Evolutionary conservation across 2,113 vertebrate genomes (phyloP).

Genomic region (Perca schrenkii): DNA sequence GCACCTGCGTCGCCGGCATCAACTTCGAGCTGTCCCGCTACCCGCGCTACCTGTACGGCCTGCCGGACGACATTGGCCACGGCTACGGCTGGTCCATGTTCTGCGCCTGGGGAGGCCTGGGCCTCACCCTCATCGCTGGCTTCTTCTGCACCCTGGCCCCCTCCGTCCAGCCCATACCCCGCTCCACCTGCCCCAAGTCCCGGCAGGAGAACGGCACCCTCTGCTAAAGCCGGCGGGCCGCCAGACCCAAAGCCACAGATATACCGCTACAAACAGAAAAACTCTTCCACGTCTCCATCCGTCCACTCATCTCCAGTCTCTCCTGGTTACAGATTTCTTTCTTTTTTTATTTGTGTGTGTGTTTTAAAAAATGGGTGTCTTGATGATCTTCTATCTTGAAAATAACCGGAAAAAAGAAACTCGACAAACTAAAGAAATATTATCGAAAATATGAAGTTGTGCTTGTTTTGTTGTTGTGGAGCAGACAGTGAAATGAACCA

Average conservation of each 20-base stretch:
- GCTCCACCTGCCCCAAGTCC: slow-evolving; percentile 96
- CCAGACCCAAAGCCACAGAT: slow-evolving; percentile 24
- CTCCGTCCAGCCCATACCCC: slow-evolving; percentile 95
- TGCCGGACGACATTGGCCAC: slow-evolving; percentile 96
- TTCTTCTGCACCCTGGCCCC: slow-evolving; percentile 99
- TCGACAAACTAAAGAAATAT: slow-evolving; percentile 61
- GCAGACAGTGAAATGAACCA: slow-evolving; percentile 38
- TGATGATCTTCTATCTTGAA: slow-evolving; percentile 72
- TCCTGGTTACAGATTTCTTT: slow-evolving; percentile 59
- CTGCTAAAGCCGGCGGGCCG: slow-evolving; percentile 85
- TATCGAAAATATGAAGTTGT: slow-evolving; percentile 57
- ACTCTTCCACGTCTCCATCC: slow-evolving; percentile 50
- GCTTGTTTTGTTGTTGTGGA: slow-evolving; percentile 64
- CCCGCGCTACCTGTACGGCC: slow-evolving; percentile 93
- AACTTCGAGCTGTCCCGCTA: slow-evolving; percentile 98
- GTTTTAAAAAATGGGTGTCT: slow-evolving; percentile 70
- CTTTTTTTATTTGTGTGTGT: slow-evolving; percentile 44
- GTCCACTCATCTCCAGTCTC: slow-evolving; percentile 53
- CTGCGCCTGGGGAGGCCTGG: slow-evolving; percentile 97
- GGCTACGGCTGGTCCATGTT: slow-evolving; percentile 99
- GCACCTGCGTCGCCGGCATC: slow-evolving; percentile 97
- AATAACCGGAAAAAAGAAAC: slow-evolving; percentile 62
- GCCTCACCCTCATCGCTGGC: slow-evolving; percentile 95
- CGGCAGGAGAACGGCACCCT: slow-evolving; percentile 97
- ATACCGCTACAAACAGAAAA: slow-evolving; percentile 25